A percentile compares a stretch with the other conserved stretches of the same genome.
Conservation (phyloP, 2,113 vertebrate species). For the Porphyrio hochstetteri region DNA sequence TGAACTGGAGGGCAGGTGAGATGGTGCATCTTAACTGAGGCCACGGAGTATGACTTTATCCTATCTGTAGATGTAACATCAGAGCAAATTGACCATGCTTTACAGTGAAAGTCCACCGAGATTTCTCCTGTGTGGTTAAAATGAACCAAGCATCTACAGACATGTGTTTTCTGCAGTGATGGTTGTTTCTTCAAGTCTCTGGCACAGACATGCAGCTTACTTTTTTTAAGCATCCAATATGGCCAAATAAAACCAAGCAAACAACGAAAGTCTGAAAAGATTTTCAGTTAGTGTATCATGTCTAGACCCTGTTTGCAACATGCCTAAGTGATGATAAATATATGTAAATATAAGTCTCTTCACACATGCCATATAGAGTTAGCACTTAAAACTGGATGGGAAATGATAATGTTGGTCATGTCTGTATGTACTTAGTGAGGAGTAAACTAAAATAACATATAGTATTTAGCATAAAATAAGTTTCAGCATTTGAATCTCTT, state of each 20-base stretch:
- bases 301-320: neutral
- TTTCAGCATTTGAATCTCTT: neutral
- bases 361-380: neutral
- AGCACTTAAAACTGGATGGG: neutral
- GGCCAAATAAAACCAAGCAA: neutral
- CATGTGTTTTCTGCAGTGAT: neutral
- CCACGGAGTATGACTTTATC: neutral
- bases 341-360: neutral
- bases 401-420: neutral
- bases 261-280: neutral
- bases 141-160: neutral
- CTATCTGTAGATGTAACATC: neutral
- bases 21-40: neutral
- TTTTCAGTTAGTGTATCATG: neutral
- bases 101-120: neutral
- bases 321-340: neutral
- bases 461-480: neutral
- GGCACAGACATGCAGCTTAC: neutral
- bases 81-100: neutral
- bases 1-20: neutral
- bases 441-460: neutral
- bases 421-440: neutral
- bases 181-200: neutral
- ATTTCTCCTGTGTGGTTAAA: neutral
- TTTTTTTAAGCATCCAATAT: neutral